Conservation (phyloP, 1,140 invertebrate species). For the Arion vulgaris region DNA sequence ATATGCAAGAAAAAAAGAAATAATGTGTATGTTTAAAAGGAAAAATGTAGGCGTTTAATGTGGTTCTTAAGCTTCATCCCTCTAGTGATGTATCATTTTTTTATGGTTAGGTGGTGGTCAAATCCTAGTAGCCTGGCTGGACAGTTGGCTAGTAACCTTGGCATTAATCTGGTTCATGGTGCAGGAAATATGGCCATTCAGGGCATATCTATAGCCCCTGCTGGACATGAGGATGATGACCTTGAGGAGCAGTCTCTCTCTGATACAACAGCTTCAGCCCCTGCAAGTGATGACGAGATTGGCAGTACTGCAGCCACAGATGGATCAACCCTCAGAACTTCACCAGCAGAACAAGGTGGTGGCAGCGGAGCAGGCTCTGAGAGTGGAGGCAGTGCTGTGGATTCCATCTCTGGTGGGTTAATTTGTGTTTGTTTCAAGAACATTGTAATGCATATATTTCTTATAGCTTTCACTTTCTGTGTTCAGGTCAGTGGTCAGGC, state of each 20-base stretch:
- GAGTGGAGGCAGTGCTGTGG: slow-evolving; percentile 87
- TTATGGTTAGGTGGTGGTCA: slow-evolving; percentile 26
- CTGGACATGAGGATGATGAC: slow-evolving; percentile 28
- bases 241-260: slow-evolving; percentile 72
- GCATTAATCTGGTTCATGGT: slow-evolving; percentile 26
- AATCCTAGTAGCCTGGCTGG: slow-evolving; percentile 24
- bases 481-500: background rate
- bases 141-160: slow-evolving; percentile 32
- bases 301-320: slow-evolving; percentile 93
- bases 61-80: too few species aligned
- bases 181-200: slow-evolving; percentile 25
- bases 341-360: slow-evolving; percentile 83
- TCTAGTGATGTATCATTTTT: too few species aligned
- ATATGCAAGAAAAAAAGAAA: too few species aligned
- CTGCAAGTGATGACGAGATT: slow-evolving; percentile 91
- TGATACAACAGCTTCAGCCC: slow-evolving; percentile 86
- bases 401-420: slow-evolving; percentile 89
- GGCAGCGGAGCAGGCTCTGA: slow-evolving; percentile 78
- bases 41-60: too few species aligned
- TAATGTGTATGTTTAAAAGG: too few species aligned
- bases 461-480: background rate
- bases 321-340: slow-evolving; percentile 90
- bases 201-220: slow-evolving; percentile 10
- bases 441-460: too few species aligned
- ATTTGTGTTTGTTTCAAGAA: background rate